phyloP scores from a whole-genome alignment of 2,797 vertebrate species.

The Salarias fasciatus region DNA sequence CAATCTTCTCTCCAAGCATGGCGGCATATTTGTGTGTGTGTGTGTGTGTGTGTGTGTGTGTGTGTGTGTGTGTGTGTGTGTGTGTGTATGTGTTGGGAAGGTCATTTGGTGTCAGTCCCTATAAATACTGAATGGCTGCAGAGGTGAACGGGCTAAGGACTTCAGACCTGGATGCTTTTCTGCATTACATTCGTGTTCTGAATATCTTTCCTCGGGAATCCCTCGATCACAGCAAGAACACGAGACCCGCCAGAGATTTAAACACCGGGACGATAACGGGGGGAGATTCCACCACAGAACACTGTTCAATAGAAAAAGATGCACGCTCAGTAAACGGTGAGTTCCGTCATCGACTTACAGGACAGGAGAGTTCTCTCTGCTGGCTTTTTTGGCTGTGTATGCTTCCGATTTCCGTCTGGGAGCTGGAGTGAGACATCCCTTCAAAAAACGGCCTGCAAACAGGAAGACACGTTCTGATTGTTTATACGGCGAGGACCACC shows the following conservation, averaged over 20 bases:
- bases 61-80: conserved; percentile 20
- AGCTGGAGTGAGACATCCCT: conserved; percentile 87
- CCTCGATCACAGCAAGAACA: conserved; percentile 48
- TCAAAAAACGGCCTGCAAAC: conserved; percentile 84
- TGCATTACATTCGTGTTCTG: conserved; percentile 54
- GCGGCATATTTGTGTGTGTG: conserved; percentile 49
- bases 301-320: conserved; percentile 28
- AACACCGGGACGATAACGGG: conserved; percentile 21
- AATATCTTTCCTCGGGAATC: conserved; percentile 61
- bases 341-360: conserved; percentile 74
- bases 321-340: conserved; percentile 36
- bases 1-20: conserved; percentile 49
- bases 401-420: conserved; percentile 86
- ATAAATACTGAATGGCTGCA: conserved; percentile 67
- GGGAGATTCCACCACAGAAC: conserved; percentile 45
- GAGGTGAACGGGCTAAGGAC: conserved; percentile 45
- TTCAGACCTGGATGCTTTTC: conserved; percentile 16
- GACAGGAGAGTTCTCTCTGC: conserved; percentile 70
- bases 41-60: conserved; percentile 14
- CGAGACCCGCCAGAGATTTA: conserved; percentile 43
- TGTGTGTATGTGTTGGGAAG: conserved; percentile 36
- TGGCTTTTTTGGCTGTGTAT: conserved; percentile 83
- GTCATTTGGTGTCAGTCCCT: conserved; percentile 59
- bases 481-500: not conserved
- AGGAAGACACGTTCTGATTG: conserved; percentile 24